Evolutionary conservation across 2,888 invertebrate species (phyloP).

Genomic region (Zhuqinia jingwanae): DNA sequence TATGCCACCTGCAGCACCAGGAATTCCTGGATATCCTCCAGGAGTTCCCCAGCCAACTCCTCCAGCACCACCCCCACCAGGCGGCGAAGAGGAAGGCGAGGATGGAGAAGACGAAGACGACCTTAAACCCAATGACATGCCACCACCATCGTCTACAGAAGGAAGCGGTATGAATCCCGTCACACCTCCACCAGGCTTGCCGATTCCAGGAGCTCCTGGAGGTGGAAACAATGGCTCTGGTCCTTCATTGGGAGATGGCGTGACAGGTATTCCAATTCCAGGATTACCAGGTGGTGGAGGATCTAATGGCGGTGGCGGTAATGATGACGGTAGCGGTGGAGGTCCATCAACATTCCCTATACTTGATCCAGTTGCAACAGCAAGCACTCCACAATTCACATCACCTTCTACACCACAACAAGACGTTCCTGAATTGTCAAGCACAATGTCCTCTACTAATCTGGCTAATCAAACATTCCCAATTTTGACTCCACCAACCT

Average conservation of each 20-base stretch:
- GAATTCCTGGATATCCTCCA: slow-evolving; percentile 49
- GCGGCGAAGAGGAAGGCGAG: slow-evolving; percentile 39
- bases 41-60: slow-evolving; percentile 36
- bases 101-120: slow-evolving; percentile 11
- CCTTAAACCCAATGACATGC: slow-evolving; percentile 7
- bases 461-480: slow-evolving; percentile 50
- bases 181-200: slow-evolving; percentile 16
- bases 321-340: slow-evolving; percentile 31
- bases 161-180: slow-evolving; percentile 27
- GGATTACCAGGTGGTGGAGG: slow-evolving; percentile 52
- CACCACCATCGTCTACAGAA: slow-evolving; percentile 19
- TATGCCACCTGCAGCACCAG: slow-evolving; percentile 51
- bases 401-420: slow-evolving; percentile 13
- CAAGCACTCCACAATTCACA: slow-evolving; percentile 45
- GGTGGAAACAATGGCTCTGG: slow-evolving; percentile 33
- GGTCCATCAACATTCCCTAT: slow-evolving; percentile 79
- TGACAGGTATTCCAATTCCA: slow-evolving; percentile 37
- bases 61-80: slow-evolving; percentile 29
- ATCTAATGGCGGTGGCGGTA: neutral
- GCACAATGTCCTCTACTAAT: slow-evolving; percentile 42
- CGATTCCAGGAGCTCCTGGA: slow-evolving; percentile 50
- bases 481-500: slow-evolving; percentile 51
- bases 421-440: slow-evolving; percentile 38
- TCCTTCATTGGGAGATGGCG: slow-evolving; percentile 17
- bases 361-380: slow-evolving; percentile 76